These are phyloP conservation scores for Ochropacha duplaris DNA, from an alignment of 2,888 invertebrate genomes.

Conservation along the genomic window DNA sequence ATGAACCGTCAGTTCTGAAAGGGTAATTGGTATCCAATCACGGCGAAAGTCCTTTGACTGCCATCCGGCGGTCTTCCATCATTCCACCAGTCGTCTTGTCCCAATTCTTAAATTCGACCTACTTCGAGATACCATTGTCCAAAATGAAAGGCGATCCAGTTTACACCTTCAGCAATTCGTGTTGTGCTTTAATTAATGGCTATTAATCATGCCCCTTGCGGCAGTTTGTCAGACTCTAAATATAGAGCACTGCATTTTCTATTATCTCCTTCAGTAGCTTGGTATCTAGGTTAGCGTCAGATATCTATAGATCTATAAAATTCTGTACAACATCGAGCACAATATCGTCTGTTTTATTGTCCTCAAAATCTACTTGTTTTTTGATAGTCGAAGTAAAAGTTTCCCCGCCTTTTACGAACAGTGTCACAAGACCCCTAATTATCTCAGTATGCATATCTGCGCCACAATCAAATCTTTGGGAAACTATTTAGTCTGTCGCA, in stretches of 20 bases:
- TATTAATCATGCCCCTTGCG: conserved; percentile 26
- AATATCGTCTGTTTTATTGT: not conserved
- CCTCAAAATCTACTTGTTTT: not conserved
- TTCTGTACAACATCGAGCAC: not conserved
- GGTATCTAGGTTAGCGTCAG: not conserved
- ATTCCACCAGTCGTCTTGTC: conserved; percentile 42
- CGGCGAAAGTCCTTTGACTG: conserved; percentile 56
- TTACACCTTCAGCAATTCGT: conserved; percentile 25
- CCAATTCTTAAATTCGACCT: conserved; percentile 26
- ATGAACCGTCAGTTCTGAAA: conserved; percentile 36
- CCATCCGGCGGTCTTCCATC: conserved; percentile 37
- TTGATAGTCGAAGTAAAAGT: not conserved
- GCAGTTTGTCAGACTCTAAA: conserved; percentile 16
- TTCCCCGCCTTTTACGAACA: not conserved
- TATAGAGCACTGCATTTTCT: not conserved
- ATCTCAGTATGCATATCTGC: not conserved
- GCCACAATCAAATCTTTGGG: not conserved
- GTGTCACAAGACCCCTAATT: not conserved
- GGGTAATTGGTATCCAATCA: conserved; percentile 63
- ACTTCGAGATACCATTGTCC: conserved; percentile 20
- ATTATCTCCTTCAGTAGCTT: not conserved
- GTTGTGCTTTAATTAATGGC: conserved; percentile 26
- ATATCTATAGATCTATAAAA: not conserved
- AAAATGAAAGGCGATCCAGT: conserved; percentile 36
- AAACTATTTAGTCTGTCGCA: not conserved